Evolutionary conservation across 2,113 vertebrate genomes (phyloP).

Genomic region (Hemiprocne comata): DNA sequence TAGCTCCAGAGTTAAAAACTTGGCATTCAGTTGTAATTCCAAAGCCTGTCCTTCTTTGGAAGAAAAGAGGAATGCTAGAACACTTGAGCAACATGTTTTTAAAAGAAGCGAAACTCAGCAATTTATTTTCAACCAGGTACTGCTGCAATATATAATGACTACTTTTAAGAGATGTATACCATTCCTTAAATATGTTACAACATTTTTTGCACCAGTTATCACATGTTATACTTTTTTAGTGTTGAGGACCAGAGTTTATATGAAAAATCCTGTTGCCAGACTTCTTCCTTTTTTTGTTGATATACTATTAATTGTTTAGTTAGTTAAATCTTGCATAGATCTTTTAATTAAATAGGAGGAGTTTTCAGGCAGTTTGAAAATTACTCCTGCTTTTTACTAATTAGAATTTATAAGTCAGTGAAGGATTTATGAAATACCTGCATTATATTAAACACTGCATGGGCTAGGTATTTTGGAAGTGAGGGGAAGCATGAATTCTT

Average conservation of each 20-base stretch:
- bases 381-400: background rate
- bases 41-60: background rate
- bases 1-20: constrained; percentile 4
- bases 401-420: background rate
- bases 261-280: background rate
- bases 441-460: background rate
- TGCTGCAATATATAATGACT: background rate
- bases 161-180: background rate
- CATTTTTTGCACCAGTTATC: background rate
- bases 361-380: background rate
- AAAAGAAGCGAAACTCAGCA: background rate
- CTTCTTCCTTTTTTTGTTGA: background rate
- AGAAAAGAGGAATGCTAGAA: background rate
- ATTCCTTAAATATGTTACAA: background rate
- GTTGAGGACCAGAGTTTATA: background rate
- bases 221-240: background rate
- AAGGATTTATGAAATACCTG: constrained; percentile 16
- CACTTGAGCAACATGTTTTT: background rate
- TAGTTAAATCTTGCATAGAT: background rate
- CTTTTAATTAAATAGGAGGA: background rate
- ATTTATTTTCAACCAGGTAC: background rate
- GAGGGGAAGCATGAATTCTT: background rate
- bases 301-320: background rate
- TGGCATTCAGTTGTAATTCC: background rate
- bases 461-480: background rate